These are phyloP conservation scores for Cylindroiulus punctatus DNA, from an alignment of 2,888 invertebrate species.

Conservation along the genomic window DNA sequence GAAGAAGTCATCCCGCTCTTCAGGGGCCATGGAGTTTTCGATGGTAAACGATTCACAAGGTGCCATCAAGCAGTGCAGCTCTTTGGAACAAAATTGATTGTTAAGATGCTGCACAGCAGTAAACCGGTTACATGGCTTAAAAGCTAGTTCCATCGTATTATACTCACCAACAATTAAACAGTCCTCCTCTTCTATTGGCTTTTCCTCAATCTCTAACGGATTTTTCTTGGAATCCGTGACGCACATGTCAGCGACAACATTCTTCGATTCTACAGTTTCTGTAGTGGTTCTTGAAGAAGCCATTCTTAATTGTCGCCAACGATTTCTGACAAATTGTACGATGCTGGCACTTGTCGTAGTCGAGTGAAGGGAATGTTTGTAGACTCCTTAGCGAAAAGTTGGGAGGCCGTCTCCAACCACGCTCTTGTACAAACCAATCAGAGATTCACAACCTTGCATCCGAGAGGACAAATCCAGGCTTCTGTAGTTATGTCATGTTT, in stretches of 20 bases:
- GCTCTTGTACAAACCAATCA: background rate
- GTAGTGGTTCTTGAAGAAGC: conserved; percentile 40
- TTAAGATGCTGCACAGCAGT: no score
- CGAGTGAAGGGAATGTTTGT: background rate
- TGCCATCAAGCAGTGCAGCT: background rate
- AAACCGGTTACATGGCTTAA: no score
- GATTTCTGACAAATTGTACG: background rate
- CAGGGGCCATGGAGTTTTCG: background rate
- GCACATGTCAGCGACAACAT: background rate
- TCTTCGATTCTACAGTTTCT: background rate
- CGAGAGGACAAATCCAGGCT: background rate
- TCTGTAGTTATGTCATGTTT: background rate
- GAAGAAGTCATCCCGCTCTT: conserved; percentile 36
- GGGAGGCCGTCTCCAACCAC: background rate
- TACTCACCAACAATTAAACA: background rate
- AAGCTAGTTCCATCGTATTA: background rate
- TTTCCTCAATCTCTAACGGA: background rate
- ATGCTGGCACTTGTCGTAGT: background rate
- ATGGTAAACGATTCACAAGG: background rate
- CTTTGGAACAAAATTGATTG: background rate
- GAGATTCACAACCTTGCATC: background rate
- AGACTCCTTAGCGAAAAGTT: background rate
- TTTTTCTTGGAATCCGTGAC: background rate
- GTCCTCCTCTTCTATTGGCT: background rate
- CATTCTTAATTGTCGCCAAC: background rate